Percentiles rank a stretch among this genome's conserved stretches.
Conservation (phyloP, 37 sponge, comb jelly and placozoan genomes). For the Bolinopsis microptera region DNA sequence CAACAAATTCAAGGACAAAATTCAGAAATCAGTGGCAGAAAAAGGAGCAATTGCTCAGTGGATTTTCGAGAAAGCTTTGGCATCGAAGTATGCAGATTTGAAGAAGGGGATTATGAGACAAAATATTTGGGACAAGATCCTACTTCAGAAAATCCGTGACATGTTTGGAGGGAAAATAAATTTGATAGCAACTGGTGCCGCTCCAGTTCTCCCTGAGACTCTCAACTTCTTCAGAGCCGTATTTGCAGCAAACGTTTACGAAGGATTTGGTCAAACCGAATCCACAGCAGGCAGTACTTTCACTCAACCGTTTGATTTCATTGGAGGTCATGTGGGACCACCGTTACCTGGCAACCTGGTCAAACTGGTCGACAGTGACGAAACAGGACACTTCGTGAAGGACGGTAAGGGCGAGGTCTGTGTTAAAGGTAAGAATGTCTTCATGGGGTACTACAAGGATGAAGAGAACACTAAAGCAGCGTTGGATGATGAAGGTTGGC, state of each 20-base stretch:
- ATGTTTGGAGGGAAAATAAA: slow-evolving; percentile 85
- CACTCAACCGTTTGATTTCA: slow-evolving; percentile 75
- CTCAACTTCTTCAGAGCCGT: slow-evolving; percentile 79
- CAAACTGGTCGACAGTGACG: slow-evolving; percentile 89
- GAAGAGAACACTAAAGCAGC: slow-evolving; percentile 82
- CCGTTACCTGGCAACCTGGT: slow-evolving; percentile 77
- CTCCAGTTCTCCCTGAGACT: slow-evolving; percentile 84
- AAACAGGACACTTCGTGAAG: slow-evolving; percentile 85
- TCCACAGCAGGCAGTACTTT: slow-evolving; percentile 78
- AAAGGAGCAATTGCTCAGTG: slow-evolving; percentile 34
- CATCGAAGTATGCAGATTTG: slow-evolving; percentile 16
- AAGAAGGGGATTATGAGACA: neutral
- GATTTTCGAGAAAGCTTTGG: slow-evolving; percentile 14
- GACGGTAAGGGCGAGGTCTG: slow-evolving; percentile 93
- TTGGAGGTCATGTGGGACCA: slow-evolving; percentile 86
- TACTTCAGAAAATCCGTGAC: slow-evolving; percentile 80
- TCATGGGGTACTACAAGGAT: slow-evolving; percentile 88
- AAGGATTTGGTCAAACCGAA: slow-evolving; percentile 99
- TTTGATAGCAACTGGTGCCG: slow-evolving; percentile 88
- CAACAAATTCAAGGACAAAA: slow-evolving; percentile 93
- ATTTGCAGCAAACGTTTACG: slow-evolving; percentile 79
- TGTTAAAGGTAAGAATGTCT: slow-evolving; percentile 84
- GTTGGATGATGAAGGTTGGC: slow-evolving; percentile 92
- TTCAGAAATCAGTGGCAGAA: neutral
- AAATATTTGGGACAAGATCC: slow-evolving; percentile 86